Percentiles rank a stretch among this genome's conserved stretches.
Conservation (phyloP, 2,797 vertebrate genomes). For the Enteromius anoplus region DNA sequence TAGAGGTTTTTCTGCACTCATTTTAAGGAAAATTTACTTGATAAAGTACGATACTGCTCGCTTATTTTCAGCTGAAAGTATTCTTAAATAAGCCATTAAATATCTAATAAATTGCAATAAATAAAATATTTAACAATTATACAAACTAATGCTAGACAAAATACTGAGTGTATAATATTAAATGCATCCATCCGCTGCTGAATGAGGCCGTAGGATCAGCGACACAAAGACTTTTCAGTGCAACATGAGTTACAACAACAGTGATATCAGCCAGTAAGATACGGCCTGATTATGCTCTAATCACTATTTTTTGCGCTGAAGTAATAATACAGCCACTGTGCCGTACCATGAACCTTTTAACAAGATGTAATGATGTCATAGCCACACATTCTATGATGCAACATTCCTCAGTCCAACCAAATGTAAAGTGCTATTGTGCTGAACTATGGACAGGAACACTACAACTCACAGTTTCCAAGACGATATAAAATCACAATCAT, state of each 20-base stretch:
- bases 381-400: conserved; percentile 23
- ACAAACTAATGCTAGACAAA: neutral
- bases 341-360: conserved; percentile 21
- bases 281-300: neutral
- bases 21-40: neutral
- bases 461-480: conserved; percentile 4
- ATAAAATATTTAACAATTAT: neutral
- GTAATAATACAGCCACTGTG: neutral
- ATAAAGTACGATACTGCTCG: neutral
- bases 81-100: neutral
- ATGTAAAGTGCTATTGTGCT: conserved; percentile 24
- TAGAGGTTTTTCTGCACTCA: neutral
- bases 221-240: neutral
- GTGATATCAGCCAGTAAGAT: conserved; percentile 4
- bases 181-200: neutral
- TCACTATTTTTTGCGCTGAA: neutral
- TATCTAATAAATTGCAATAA: neutral
- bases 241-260: conserved; percentile 8
- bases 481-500: neutral
- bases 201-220: neutral
- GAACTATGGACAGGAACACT: neutral
- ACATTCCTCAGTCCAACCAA: conserved; percentile 20
- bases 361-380: conserved; percentile 29
- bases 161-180: neutral
- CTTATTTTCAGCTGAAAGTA: neutral